Evolutionary conservation across 37 sponge, comb jelly and placozoan genomes (phyloP).

Genomic region (Mnemiopsis leidyi): DNA sequence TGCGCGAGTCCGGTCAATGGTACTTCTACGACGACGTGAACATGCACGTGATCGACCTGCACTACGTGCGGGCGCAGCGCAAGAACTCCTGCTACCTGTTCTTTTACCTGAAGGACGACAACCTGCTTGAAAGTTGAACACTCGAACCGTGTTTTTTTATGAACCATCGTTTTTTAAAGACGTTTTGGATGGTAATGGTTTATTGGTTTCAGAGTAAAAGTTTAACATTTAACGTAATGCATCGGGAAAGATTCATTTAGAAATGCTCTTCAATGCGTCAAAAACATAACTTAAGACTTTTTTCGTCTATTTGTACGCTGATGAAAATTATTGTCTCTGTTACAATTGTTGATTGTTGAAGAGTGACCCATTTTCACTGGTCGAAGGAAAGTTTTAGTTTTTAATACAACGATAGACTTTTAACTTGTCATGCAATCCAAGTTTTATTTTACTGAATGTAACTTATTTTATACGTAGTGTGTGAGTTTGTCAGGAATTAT

Average conservation of each 20-base stretch:
- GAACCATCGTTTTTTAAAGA: not conserved
- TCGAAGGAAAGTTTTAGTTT: not conserved
- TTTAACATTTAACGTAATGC: too few species aligned
- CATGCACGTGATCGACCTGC: slow-evolving; percentile 41
- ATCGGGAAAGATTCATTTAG: too few species aligned
- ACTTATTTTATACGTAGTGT: not conserved
- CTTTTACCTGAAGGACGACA: slow-evolving; percentile 57
- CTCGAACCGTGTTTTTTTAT: not conserved
- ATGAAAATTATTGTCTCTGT: not conserved
- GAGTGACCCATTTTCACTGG: too few species aligned
- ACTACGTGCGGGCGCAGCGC: slow-evolving; percentile 24
- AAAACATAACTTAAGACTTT: too few species aligned
- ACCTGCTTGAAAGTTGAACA: not conserved
- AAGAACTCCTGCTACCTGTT: slow-evolving; percentile 56
- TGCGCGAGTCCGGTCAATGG: slow-evolving; percentile 18
- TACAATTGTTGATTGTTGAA: too few species aligned
- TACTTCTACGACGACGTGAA: slow-evolving; percentile 56
- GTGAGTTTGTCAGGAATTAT: too few species aligned
- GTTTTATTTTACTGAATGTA: not conserved
- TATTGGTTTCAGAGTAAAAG: too few species aligned
- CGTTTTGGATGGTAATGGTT: not conserved
- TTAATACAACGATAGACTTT: not conserved
- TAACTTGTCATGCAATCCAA: not conserved
- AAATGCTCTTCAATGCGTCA: too few species aligned
- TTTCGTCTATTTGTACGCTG: not conserved